Evolutionary conservation across 2,888 invertebrate genomes (phyloP).

Genomic region (Pseudococcus longispinus): DNA sequence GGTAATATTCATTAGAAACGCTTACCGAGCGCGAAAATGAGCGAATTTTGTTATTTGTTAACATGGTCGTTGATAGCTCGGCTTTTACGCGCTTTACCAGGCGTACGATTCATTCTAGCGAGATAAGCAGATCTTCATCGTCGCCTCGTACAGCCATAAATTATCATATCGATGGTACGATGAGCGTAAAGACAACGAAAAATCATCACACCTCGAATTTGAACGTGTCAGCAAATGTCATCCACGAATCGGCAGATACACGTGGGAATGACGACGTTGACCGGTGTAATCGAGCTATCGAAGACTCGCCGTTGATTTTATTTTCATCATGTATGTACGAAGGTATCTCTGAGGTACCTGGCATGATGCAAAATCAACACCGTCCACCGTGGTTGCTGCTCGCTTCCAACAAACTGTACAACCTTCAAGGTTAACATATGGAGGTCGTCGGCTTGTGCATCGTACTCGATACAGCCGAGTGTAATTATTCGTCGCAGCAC

Average conservation of each 20-base stretch:
- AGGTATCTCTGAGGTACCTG: background rate
- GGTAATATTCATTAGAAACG: constrained; percentile 47
- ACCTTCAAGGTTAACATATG: constrained; percentile 46
- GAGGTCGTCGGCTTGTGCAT: constrained; percentile 30
- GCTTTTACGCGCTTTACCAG: constrained; percentile 24
- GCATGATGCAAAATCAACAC: constrained; percentile 41
- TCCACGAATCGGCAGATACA: background rate
- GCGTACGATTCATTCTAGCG: background rate
- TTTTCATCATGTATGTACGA: background rate
- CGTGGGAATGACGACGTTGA: constrained; percentile 27
- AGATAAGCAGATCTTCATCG: background rate
- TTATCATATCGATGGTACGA: background rate
- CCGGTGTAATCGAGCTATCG: background rate
- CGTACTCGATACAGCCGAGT: constrained; percentile 2
- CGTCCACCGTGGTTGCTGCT: background rate
- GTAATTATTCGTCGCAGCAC: constrained; percentile 29
- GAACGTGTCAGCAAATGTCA: background rate
- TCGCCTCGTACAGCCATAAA: background rate
- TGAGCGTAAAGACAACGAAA: background rate
- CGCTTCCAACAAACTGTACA: background rate
- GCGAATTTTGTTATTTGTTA: constrained; percentile 41
- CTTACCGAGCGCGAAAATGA: constrained; percentile 52
- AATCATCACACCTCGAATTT: background rate
- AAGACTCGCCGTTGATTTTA: background rate
- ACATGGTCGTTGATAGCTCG: background rate